These are phyloP conservation scores for Mimumesa dahlbomi DNA, from an alignment of 2,888 invertebrate genomes.

Conservation along the genomic window DNA sequence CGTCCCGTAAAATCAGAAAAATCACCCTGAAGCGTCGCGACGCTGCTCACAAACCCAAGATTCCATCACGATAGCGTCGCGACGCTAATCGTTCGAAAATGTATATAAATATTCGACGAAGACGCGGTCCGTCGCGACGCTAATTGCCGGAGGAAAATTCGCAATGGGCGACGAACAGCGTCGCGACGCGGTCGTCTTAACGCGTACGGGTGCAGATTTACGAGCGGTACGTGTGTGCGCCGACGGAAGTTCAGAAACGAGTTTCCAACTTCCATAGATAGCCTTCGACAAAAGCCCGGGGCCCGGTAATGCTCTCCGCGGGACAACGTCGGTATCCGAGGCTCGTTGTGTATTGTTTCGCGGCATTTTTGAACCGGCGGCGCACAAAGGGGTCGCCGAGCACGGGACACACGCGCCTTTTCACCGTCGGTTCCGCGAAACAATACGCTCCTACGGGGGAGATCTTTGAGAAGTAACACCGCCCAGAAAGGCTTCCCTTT, in stretches of 20 bases:
- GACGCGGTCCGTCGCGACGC: no score
- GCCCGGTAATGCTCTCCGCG: constrained; percentile 4
- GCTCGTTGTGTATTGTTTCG: constrained; percentile 16
- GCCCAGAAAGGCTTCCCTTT: background rate
- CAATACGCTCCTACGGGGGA: constrained; percentile 15
- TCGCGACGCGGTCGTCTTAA: no score
- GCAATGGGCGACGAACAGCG: no score
- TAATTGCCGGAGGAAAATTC: no score
- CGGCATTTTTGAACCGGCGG: constrained; percentile 3
- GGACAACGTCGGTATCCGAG: constrained; percentile 6
- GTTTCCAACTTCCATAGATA: background rate
- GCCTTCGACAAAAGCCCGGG: background rate
- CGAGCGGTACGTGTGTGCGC: background rate
- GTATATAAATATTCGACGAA: no score
- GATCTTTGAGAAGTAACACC: background rate
- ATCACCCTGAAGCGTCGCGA: no score
- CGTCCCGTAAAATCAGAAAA: no score
- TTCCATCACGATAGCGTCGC: no score
- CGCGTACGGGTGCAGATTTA: background rate
- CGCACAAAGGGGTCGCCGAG: background rate
- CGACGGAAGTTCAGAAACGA: background rate
- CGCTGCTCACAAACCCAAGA: no score
- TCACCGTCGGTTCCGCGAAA: background rate
- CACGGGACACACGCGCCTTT: background rate
- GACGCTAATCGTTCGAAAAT: no score